Conservation (phyloP, 2,888 invertebrate genomes). For the Stenodera caucasica region DNA sequence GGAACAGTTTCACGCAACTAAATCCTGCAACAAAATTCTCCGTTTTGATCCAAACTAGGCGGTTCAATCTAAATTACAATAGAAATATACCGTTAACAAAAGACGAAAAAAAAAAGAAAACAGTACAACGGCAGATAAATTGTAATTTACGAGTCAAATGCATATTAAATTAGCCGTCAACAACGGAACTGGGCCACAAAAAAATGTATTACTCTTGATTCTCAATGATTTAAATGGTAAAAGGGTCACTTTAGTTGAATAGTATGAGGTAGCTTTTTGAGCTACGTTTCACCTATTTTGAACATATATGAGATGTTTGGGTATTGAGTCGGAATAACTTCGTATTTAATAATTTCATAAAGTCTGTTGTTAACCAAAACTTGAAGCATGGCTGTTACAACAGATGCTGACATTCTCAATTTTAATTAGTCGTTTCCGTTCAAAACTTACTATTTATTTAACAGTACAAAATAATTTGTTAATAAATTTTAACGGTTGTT, state of each 20-base stretch:
- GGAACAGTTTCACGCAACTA: background rate
- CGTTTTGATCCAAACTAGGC: background rate
- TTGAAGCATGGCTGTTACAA: background rate
- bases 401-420: no score
- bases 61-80: slow-evolving; percentile 10
- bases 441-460: no score
- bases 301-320: background rate
- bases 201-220: no score
- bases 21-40: background rate
- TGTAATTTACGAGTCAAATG: background rate
- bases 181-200: background rate
- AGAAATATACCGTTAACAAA: background rate
- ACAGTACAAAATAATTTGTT: no score
- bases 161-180: background rate
- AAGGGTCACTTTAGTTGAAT: background rate
- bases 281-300: background rate
- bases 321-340: background rate
- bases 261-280: no score
- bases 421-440: no score
- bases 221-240: slow-evolving; percentile 20
- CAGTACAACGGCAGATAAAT: background rate
- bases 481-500: background rate
- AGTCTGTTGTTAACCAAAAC: background rate
- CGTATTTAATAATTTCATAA: background rate
- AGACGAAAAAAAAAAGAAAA: background rate